phyloP scores from a whole-genome alignment of 2,113 vertebrate genomes.

The Triplophysa siluroides region DNA sequence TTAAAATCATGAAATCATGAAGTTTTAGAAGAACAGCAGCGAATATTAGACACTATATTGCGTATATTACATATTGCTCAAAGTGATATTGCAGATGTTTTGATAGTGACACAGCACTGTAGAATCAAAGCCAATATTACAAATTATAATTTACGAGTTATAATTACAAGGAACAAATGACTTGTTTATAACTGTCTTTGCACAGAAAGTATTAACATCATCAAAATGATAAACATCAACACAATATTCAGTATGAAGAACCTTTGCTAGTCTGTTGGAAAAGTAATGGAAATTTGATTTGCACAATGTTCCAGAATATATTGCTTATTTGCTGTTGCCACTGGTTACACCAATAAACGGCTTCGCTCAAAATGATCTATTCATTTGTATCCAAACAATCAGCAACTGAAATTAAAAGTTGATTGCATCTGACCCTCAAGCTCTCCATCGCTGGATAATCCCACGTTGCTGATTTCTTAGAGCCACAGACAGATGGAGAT shows the following conservation, averaged over 20 bases:
- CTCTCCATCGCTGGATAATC: conserved; percentile 19
- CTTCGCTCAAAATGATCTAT: not conserved
- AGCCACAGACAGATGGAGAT: conserved; percentile 24
- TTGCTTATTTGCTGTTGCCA: conserved; percentile 15
- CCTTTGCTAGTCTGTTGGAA: not conserved
- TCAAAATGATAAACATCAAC: not conserved
- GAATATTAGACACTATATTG: too few relatives aligned
- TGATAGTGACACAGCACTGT: too few relatives aligned
- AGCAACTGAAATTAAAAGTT: conserved; percentile 11
- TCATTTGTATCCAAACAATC: conserved; percentile 16
- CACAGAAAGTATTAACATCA: not conserved
- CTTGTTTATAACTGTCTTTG: too few relatives aligned
- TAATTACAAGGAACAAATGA: too few relatives aligned
- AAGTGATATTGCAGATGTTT: too few relatives aligned
- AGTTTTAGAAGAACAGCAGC: too few relatives aligned
- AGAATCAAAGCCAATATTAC: too few relatives aligned
- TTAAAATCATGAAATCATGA: too few relatives aligned
- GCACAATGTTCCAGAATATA: not conserved
- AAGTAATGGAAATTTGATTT: conserved; percentile 7
- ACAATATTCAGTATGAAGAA: not conserved
- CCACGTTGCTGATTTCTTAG: not conserved
- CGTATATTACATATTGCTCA: too few relatives aligned
- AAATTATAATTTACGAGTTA: too few relatives aligned
- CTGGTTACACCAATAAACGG: not conserved
- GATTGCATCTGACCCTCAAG: conserved; percentile 30